These are phyloP conservation scores for Hydractinia symbiolongicarpus DNA, from an alignment of 30 jellyfish, hydroid and myxozoan genomes.

Conservation along the genomic window DNA sequence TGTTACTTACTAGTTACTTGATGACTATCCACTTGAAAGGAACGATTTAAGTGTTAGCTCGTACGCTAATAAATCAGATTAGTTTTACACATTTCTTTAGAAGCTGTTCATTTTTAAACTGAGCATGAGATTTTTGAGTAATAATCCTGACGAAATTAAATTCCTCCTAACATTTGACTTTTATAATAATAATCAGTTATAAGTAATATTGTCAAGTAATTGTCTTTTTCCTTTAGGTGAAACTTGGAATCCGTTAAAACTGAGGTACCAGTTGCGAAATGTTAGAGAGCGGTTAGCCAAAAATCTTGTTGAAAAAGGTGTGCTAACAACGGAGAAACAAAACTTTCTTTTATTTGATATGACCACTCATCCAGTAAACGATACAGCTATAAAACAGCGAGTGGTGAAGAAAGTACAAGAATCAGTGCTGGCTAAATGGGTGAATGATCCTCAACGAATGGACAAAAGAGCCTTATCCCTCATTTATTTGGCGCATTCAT, in stretches of 20 bases:
- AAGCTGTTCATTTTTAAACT: no score
- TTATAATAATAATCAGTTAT: no score
- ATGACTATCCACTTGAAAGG: no score
- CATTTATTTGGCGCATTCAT: constrained; percentile 85
- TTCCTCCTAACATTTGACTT: no score
- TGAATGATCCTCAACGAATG: constrained; percentile 97
- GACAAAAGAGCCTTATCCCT: constrained; percentile 90
- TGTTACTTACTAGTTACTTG: no score
- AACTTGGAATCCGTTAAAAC: constrained; percentile 99
- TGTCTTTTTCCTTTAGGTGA: constrained; percentile 60
- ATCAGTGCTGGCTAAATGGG: constrained; percentile 81
- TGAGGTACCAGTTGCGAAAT: constrained; percentile 79
- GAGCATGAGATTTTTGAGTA: no score
- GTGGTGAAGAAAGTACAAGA: constrained; percentile 89
- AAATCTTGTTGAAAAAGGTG: constrained; percentile 98
- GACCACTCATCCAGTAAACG: constrained; percentile 96
- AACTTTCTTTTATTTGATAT: constrained; percentile 84
- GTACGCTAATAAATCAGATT: no score
- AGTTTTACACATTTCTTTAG: no score
- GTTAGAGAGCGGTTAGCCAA: constrained; percentile 91
- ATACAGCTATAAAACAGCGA: constrained; percentile 71
- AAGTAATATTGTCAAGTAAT: background rate
- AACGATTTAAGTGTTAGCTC: no score
- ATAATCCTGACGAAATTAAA: no score
- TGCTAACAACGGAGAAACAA: constrained; percentile 92